Base-by-base conservation (phyloP, 2,888 invertebrate species). In the Cepaea hortensis region DNA sequence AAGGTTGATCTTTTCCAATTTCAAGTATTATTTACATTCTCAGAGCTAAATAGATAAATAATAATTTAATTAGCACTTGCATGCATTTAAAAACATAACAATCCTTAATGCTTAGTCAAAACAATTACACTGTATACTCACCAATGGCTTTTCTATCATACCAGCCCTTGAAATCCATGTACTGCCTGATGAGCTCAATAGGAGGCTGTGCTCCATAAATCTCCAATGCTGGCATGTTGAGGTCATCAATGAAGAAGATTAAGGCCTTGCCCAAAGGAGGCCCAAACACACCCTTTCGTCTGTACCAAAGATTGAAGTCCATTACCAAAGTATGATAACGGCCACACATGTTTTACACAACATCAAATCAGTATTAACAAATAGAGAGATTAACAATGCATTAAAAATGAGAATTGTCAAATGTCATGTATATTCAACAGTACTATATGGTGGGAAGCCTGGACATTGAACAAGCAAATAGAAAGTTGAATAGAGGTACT, bases 101-200 rank as follows among this genome's bases (percentile, higher is more conserved):
- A 70, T 15, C 15, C 13, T 70, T 15, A n/a, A n/a, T 20, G 9
- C 15, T 7, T 13, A 76, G 46, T 50, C 15, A 50, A n/a, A 50
- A 50, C 46, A 7, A 48, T 18, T 23, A n/a, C 9, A 20, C 6
- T 11, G 13, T 62, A 55, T 48, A 73, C 87, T 87, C 46, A 68
- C 97, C 97, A 89, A 97, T 96, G 88, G 96, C 96, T 89, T 95
- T 96, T 68, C 97, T 95, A 94, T 97, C 97, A 94, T 97, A 97
- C 97, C 94, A 94, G 5, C 97, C 97, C 96, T 92, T 90, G 93
- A 94, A 95, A 90, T 95, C 95, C 93, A 94, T 92, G 93, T 93
- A 95, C 90, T 95, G 95, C 75, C 95, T 89, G 87, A 95, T 91
- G 23, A 95, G 92, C 85, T 95, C 95, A 81, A 95, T 94, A 15